Evolutionary conservation across 2,888 invertebrate species (phyloP), one percentile per base, ranked within the genome.

Genomic region (Microctonus brassicae): DNA sequence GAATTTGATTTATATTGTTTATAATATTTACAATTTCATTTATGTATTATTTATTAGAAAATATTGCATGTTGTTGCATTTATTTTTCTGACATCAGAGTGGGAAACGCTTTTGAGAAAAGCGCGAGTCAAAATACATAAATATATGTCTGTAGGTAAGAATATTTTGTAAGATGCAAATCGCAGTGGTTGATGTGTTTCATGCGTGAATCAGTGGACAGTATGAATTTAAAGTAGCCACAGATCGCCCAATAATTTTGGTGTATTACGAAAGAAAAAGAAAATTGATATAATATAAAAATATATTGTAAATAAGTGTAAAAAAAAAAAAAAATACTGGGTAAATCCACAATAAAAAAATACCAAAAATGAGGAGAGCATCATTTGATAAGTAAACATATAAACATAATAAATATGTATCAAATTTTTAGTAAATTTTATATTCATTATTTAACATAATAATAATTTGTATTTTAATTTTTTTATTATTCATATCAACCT

Each of bases 81-180:
- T n/a, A n/a, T n/a, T n/a, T n/a, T n/a, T n/a, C n/a, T n/a, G n/a
- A n/a, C n/a, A 69, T 69, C 63, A 22, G 69, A 64, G 64, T 42
- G 66, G 63, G 66, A 52, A 63, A 62, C 24, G 60, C 52, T 20
- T 65, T 26, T 53, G 69, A 53, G 53, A 65, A 42, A 58, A 39
- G 64, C 65, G 57, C 63, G 58, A 73, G 69, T 70, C 73, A 73
- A 69, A 65, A 61, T 65, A 62, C 58, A 47, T 63, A 68, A 62
- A 29, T 39, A 69, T 70, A 70, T 73, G 68, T 72, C 34, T 73
- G 70, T 47, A 47, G 68, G 80, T 77, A 77, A 70, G 76, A 80
- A 75, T 74, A 78, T 82, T 83, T 83, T 82, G 82, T 79, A 83
- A 83, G 80, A 82, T 82, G 80, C 78, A 80, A 82, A 80, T 77